phyloP scores from a whole-genome alignment of 2,797 vertebrate genomes.

The Eremophila alpestris region DNA sequence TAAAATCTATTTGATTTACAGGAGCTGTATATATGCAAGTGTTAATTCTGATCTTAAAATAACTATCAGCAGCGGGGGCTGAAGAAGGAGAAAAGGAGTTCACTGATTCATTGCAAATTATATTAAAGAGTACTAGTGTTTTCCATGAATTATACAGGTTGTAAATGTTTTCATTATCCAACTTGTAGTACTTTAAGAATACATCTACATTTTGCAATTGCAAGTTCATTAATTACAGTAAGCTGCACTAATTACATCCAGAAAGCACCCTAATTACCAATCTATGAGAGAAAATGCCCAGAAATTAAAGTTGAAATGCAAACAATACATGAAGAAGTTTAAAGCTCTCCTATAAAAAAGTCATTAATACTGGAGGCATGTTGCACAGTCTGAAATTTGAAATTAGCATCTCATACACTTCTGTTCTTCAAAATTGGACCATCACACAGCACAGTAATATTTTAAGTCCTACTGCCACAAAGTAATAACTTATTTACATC shows the following conservation, averaged over 20 bases:
- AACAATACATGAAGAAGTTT: constrained; percentile 11
- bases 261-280: constrained; percentile 10
- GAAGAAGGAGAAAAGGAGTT: not conserved
- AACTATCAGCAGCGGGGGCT: constrained; percentile 3
- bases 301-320: constrained; percentile 1
- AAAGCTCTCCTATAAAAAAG: not conserved
- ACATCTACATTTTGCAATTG: not conserved
- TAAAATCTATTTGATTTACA: not conserved
- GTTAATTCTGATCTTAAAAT: constrained; percentile 40
- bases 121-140: constrained; percentile 44
- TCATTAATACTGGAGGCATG: not conserved
- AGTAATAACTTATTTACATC: constrained; percentile 42
- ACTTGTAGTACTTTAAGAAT: not conserved
- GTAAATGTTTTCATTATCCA: constrained; percentile 36
- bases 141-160: constrained; percentile 27
- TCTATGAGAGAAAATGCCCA: not conserved
- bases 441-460: not conserved
- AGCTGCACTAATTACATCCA: not conserved
- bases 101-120: constrained; percentile 38
- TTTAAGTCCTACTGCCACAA: not conserved
- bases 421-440: not conserved
- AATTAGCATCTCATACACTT: constrained; percentile 8
- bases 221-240: constrained; percentile 26
- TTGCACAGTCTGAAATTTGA: not conserved
- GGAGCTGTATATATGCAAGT: not conserved